Base-by-base conservation (phyloP, 2,888 invertebrate species). In the Eristalinus sepulchralis region DNA sequence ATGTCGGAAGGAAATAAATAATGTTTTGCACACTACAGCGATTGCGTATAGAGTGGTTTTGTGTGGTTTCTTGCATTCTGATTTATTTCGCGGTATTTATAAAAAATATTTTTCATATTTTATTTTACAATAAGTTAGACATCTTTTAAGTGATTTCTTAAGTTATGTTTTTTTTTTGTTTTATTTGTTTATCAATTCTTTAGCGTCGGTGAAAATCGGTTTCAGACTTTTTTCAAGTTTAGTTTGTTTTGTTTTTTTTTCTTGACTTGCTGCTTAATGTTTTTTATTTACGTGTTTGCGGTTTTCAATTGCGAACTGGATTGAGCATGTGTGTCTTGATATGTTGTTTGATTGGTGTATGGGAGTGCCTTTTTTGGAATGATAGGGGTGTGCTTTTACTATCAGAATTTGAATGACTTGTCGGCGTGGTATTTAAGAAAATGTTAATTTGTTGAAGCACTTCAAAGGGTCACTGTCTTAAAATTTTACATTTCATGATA, bases 181-280 rank as follows among this genome's bases (percentile, higher is more conserved):
- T 8, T 72, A 47, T 17, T 78, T 77, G 68, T 75, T 77, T 13
- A 57, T 86, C 86, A 86, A 86, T 86, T 86, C 83, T 66, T 78
- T 79, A 57, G 86, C 62, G 78, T 79, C 86, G 86, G 78, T 86
- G 78, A 83, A 83, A 78, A 86, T 78, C 47, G 75, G 67, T 78
- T 66, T 86, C 83, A 86, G 83, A 86, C 86, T 83, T 86, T 71
- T 86, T 72, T 77, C 72, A 81, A 84, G 77, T 82, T 47, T 76
- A 77, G 82, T 72, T 77, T 57, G 36, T 70, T 71, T 67, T 59
- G 10, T 57, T 10, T 57, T 57, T 9, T 64, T 22, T 31, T 36
- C 73, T 55, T 27, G 9, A 13, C 11, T 62, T 20, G 17, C 31
- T 11, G 24, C n/a, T 8, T 36, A 13, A 53, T 67, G 22, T 10